Evolutionary conservation across 2,888 invertebrate genomes (phyloP).

Genomic region (Clivina fossor): DNA sequence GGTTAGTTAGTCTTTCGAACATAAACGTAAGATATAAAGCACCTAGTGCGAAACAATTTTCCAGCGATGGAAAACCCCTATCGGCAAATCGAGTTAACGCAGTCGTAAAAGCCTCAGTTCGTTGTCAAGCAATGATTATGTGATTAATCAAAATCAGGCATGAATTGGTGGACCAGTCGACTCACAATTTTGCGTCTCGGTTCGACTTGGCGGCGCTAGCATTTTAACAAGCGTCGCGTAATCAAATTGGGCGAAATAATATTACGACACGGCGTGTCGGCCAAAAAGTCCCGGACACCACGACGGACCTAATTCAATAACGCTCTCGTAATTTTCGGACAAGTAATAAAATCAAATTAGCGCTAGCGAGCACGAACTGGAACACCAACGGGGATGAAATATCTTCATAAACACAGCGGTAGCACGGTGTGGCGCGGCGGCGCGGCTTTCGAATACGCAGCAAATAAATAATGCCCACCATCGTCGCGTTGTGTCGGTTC

Average conservation of each 20-base stretch:
- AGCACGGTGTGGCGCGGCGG: background rate
- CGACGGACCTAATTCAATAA: conserved; percentile 21
- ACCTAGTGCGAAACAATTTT: too few relatives aligned
- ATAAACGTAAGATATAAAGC: too few relatives aligned
- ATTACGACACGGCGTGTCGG: conserved; percentile 13
- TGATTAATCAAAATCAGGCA: conserved; percentile 21
- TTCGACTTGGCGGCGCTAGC: background rate
- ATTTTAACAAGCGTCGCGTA: conserved; percentile 21
- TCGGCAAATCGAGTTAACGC: too few relatives aligned
- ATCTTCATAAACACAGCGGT: conserved; percentile 29
- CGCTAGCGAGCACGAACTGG: background rate
- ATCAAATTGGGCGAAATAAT: conserved; percentile 21
- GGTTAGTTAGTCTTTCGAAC: too few relatives aligned
- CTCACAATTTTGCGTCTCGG: conserved; percentile 3
- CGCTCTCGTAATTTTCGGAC: conserved; percentile 21
- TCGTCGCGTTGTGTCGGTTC: too few relatives aligned
- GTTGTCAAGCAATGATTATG: conserved; percentile 8
- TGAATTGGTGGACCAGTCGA: background rate
- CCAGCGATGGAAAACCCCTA: too few relatives aligned
- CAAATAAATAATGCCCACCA: too few relatives aligned
- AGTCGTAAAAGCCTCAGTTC: too few relatives aligned
- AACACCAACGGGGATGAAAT: conserved; percentile 17
- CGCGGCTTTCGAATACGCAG: too few relatives aligned
- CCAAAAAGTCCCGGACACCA: background rate
- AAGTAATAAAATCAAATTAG: conserved; percentile 29